Evolutionary conservation across 2,113 vertebrate genomes (phyloP).

Genomic region (Oenanthe oenanthe): DNA sequence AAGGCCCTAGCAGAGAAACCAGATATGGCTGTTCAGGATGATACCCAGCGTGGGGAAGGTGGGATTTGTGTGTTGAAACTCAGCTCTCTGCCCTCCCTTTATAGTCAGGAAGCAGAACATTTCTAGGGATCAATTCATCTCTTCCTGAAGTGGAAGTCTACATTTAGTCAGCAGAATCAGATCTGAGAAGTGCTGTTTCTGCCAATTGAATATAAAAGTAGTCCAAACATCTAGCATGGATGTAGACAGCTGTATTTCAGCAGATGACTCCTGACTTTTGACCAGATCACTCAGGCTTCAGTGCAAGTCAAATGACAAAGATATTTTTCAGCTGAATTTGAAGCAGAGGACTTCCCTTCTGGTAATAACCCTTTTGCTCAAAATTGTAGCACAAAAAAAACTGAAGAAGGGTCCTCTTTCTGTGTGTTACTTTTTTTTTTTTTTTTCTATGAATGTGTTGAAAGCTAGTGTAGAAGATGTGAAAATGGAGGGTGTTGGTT

Average conservation of each 20-base stretch:
- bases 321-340: neutral
- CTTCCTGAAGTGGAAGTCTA: constrained; percentile 31
- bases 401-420: neutral
- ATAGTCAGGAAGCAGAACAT: constrained; percentile 4
- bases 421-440: neutral
- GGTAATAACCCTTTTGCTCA: neutral
- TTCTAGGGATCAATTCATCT: constrained; percentile 10
- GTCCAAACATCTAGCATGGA: neutral
- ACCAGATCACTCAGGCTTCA: neutral
- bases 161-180: constrained; percentile 33
- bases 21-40: neutral
- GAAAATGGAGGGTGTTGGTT: neutral
- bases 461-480: neutral
- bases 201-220: neutral
- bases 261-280: constrained; percentile 8
- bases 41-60: neutral
- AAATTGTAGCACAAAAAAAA: neutral
- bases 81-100: neutral
- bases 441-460: neutral
- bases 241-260: constrained; percentile 1
- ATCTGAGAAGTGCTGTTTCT: constrained; percentile 21
- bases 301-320: neutral
- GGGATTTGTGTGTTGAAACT: neutral
- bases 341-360: neutral
- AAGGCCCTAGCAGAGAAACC: neutral